Conservation (phyloP, 2,113 vertebrate species). For the Marcusenius ussheri region DNA sequence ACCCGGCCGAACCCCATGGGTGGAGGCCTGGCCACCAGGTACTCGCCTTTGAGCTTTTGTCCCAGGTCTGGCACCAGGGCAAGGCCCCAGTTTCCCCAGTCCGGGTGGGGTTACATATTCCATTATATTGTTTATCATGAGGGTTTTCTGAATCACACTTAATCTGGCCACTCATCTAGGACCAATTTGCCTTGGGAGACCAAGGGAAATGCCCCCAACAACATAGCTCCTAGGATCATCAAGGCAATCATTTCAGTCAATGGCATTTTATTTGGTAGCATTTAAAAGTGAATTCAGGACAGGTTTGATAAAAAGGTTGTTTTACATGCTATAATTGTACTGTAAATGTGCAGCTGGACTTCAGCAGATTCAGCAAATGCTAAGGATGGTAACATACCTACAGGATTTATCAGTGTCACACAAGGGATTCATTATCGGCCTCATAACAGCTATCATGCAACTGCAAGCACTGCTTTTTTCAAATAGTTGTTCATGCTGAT, state of each 20-base stretch:
- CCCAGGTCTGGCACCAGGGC: too few species aligned
- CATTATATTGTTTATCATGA: not conserved
- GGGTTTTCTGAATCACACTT: not conserved
- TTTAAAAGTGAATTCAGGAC: not conserved
- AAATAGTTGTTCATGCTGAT: not conserved
- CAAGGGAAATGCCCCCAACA: not conserved
- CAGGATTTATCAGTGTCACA: not conserved
- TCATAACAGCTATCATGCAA: not conserved
- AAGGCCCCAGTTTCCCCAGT: not conserved
- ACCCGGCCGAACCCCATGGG: not conserved
- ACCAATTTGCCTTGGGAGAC: not conserved
- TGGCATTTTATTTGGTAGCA: conserved; percentile 1
- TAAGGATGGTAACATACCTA: not conserved
- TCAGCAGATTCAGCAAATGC: not conserved
- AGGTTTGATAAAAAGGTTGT: not conserved
- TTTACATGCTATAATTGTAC: not conserved
- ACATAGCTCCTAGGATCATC: not conserved
- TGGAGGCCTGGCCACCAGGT: too few species aligned
- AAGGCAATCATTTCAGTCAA: not conserved
- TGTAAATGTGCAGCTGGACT: not conserved
- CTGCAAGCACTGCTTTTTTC: not conserved
- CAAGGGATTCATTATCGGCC: not conserved
- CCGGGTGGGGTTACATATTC: not conserved
- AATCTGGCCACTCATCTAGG: not conserved
- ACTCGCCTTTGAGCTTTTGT: too few species aligned